These are phyloP conservation scores for Pagrus major DNA, from an alignment of 2,113 vertebrate species.

Conservation along the genomic window DNA sequence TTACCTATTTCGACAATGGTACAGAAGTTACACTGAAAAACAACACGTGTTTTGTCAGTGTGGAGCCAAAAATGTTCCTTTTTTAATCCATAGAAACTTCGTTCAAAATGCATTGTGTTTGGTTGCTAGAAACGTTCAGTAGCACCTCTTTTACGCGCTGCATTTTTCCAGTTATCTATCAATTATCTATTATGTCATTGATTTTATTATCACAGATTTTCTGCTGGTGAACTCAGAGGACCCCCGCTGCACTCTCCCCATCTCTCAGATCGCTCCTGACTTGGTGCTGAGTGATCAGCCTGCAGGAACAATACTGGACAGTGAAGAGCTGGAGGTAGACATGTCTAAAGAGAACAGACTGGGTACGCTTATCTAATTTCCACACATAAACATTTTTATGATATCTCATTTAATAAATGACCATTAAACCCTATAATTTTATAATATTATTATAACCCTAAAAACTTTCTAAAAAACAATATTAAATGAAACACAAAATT, in stretches of 20 bases:
- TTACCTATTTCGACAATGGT: slow-evolving; percentile 89
- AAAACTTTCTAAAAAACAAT: too few relatives aligned
- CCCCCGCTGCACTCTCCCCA: slow-evolving; percentile 87
- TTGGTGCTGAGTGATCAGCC: slow-evolving; percentile 92
- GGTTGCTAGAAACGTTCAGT: background rate
- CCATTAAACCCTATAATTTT: background rate
- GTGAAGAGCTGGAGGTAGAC: slow-evolving; percentile 89
- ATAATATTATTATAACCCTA: too few relatives aligned
- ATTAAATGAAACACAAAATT: background rate
- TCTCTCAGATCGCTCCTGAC: slow-evolving; percentile 95
- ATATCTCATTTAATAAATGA: background rate
- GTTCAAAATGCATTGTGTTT: background rate
- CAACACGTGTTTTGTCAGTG: background rate
- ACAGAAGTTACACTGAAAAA: background rate
- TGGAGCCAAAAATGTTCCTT: background rate
- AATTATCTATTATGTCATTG: fast-evolving
- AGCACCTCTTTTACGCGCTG: too few relatives aligned
- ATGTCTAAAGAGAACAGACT: slow-evolving; percentile 89
- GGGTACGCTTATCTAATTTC: slow-evolving; percentile 77
- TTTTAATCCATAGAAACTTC: background rate
- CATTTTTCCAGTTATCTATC: background rate
- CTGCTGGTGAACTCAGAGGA: slow-evolving; percentile 88
- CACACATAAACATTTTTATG: background rate
- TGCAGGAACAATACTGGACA: slow-evolving; percentile 90
- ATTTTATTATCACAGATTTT: slow-evolving; percentile 82